Base-by-base conservation (phyloP, 1,140 invertebrate species). In the Drosophila nigromelanica region DNA sequence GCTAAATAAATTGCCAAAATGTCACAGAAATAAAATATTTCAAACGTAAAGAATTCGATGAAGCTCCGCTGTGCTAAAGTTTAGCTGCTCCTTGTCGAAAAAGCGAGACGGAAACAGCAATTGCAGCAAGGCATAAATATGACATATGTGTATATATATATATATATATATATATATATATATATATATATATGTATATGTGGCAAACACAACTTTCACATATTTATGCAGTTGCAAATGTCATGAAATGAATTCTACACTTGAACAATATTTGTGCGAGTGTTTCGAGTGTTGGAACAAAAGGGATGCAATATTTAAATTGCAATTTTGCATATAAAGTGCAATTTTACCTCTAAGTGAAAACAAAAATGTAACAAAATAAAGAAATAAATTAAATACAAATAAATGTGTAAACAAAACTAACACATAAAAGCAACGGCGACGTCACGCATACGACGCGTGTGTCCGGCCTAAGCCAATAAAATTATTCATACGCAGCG, bases 1-100 rank as follows among this genome's bases (percentile, higher is more conserved):
- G 39, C 27, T 51, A 86, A 86, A 86, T 74, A 86, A 85, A 86
- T 85, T 80, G 81, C 79, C 62, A 72, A 72, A 85, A 72, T 78
- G 82, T 77, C 78, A 77, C 45, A 37, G 42, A 52, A 74, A 56
- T 72, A 78, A 74, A 75, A 78, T 47, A 74, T 74, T 68, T 67
- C 59, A 64, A 55, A 59, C 48, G 24, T 48, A 62, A 39, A 27
- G 47, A 12, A 30, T 55, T 37, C 52, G 35, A 45, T 40, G n/a
- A 6, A 39, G 42, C 45, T 51, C 6, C 12, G 5, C 48, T 50
- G n/a, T 11, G 14, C 27, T 14, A 35, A 67, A 40, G 45, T 66
- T 66, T 27, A 30, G 40, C 62, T 37, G 39, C 30, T 43, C 43
- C 27, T 59, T 37, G 54, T 42, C 59, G 63, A 58, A 42, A 15